Base-by-base conservation (phyloP, 2,113 vertebrate species). In the Bubo scandiacus region DNA sequence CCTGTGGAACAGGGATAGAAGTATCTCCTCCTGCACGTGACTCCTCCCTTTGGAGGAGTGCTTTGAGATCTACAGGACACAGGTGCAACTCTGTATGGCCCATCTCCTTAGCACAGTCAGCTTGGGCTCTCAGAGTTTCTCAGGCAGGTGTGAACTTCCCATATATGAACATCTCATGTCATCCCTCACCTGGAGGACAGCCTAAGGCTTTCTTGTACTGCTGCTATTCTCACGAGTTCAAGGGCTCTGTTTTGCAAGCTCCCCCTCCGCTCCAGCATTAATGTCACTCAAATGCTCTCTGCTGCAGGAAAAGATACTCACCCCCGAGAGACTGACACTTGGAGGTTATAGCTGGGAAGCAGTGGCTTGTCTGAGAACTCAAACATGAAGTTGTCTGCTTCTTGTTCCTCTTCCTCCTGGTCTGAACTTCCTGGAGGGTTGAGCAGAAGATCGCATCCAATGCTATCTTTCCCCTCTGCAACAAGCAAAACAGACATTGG, bases 311-410 rank as follows among this genome's bases (percentile, higher is more conserved):
- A 47, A 27, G 61, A 62, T 32, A 99, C 99, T 99, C 97, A 99
- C 99, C 98, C 99, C 29, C 98, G 99, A 65, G 99, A 98, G 81
- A 99, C 97, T 1, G 99, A 99, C 96, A 99, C 99, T 94, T 99
- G 99, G 80, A 99, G 97, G 77, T 99, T 99, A 93, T 99, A 99
- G 97, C 99, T 99, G 97, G 99, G 98, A 77, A 99, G 96, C 65
- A 99, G 99, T 1, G 99, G 99, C 95, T 99, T 99, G 9, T 99
- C 99, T 63, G 99, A 99, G 98, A 99, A 99, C 97, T 99, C 99
- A 55, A 99, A 99, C 97, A 99, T 94, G 94, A 99, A 99, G 88
- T 99, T 98, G 96, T 98, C 98, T 51, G 99, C 98, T 11, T 98
- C 98, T 73, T 98, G 98, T 87, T 97, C 98, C 40, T 99, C 99